These are phyloP conservation scores for Microchrysa polita DNA, from an alignment of 2,888 invertebrate species.

Conservation along the genomic window DNA sequence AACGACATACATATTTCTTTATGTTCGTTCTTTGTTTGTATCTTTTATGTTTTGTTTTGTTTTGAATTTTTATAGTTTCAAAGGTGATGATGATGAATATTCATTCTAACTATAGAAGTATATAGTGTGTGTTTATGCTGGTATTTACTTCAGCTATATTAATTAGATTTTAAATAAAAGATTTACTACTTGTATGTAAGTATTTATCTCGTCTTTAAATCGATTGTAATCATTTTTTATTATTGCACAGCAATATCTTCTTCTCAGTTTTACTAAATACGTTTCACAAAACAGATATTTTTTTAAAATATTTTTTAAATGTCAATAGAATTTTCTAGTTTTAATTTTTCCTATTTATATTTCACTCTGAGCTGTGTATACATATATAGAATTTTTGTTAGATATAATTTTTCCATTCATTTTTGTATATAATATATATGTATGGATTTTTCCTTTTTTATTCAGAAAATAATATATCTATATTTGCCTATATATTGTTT, in stretches of 20 bases:
- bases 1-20: too few relatives aligned
- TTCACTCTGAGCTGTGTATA: conserved; percentile 44
- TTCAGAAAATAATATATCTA: conserved; percentile 37
- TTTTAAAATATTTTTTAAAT: conserved; percentile 5
- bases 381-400: conserved; percentile 33
- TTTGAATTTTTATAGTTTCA: conserved; percentile 15
- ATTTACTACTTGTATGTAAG: too few relatives aligned
- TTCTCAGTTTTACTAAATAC: conserved; percentile 12
- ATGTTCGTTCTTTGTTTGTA: background rate
- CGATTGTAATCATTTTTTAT: conserved; percentile 27
- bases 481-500: conserved; percentile 22
- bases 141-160: too few relatives aligned
- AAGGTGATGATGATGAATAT: conserved; percentile 25
- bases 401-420: conserved; percentile 6
- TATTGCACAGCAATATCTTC: conserved; percentile 44
- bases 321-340: conserved; percentile 29
- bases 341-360: conserved; percentile 31
- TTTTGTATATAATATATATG: conserved; percentile 40
- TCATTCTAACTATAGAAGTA: conserved; percentile 24
- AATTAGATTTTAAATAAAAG: conserved; percentile 14
- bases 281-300: conserved; percentile 32
- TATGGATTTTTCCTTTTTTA: background rate
- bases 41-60: too few relatives aligned
- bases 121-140: background rate
- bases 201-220: background rate